Evolutionary conservation across 2,888 invertebrate genomes (phyloP).

Genomic region (Lycaena phlaeas): DNA sequence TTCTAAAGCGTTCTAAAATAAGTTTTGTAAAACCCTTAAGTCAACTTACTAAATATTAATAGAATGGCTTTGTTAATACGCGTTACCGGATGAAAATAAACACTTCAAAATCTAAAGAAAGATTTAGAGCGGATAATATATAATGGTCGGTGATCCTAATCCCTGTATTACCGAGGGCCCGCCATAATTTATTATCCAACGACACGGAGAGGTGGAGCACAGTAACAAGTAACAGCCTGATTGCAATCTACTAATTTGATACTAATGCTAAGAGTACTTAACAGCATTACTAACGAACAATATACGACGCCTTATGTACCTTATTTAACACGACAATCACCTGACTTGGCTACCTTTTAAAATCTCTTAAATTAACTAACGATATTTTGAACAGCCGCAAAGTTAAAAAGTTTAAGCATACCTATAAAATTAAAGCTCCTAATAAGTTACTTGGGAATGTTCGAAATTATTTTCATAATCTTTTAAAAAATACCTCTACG

Average conservation of each 20-base stretch:
- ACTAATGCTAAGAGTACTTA: not conserved
- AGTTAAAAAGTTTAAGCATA: not conserved
- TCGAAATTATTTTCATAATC: constrained; percentile 1
- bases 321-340: too few species aligned
- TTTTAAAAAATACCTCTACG: not conserved
- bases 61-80: too few species aligned
- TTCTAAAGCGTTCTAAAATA: too few species aligned
- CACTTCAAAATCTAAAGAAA: not conserved
- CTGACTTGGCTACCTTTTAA: too few species aligned
- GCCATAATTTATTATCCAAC: constrained; percentile 5
- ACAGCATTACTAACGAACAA: not conserved
- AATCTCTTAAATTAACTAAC: too few species aligned
- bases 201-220: constrained; percentile 1
- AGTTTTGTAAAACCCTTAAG: too few species aligned
- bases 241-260: constrained; percentile 6
- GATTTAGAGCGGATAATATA: not conserved
- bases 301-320: too few species aligned
- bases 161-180: not conserved
- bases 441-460: constrained; percentile 1
- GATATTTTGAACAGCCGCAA: too few species aligned
- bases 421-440: not conserved
- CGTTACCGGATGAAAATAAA: not conserved
- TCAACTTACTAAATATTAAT: too few species aligned
- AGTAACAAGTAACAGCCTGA: not conserved
- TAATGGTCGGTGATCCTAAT: not conserved